Evolutionary conservation across 2,113 vertebrate genomes (phyloP).

Genomic region (Nyctibius bracteatus): DNA sequence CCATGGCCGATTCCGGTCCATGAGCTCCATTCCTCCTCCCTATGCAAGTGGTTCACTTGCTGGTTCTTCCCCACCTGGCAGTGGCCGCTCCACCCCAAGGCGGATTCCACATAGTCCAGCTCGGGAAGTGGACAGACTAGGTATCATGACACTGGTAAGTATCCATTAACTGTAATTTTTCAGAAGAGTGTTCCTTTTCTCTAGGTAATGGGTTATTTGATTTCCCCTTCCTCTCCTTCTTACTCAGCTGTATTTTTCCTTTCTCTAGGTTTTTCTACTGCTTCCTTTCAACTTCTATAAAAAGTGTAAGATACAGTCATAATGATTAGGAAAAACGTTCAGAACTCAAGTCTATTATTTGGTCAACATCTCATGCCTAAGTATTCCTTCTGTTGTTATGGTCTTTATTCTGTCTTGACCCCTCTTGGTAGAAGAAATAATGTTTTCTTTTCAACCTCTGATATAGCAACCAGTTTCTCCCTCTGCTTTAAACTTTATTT

Average conservation of each 20-base stretch:
- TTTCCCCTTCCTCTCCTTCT: not conserved
- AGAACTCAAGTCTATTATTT: conserved; percentile 1
- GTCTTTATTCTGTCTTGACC: not conserved
- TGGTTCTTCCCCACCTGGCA: conserved; percentile 87
- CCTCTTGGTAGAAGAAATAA: not conserved
- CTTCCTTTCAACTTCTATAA: conserved; percentile 20
- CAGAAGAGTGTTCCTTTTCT: accelerated
- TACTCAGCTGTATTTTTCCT: not conserved
- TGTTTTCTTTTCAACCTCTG: not conserved
- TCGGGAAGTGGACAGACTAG: conserved; percentile 90
- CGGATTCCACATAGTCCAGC: conserved; percentile 86
- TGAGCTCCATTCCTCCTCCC: conserved; percentile 82
- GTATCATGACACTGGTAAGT: conserved; percentile 92
- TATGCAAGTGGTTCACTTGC: conserved; percentile 73
- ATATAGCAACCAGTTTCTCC: not conserved
- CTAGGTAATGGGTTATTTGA: not conserved
- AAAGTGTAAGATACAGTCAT: conserved; percentile 23
- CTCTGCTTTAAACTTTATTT: not conserved
- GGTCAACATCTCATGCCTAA: not conserved
- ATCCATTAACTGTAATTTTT: accelerated
- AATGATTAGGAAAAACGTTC: conserved; percentile 1
- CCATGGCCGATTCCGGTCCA: conserved; percentile 83
- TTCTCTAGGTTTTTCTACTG: conserved; percentile 23
- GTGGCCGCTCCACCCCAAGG: conserved; percentile 88
- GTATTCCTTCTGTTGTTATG: not conserved